phyloP scores from a whole-genome alignment of 2,888 invertebrate genomes.

The Cordilura impudica region DNA sequence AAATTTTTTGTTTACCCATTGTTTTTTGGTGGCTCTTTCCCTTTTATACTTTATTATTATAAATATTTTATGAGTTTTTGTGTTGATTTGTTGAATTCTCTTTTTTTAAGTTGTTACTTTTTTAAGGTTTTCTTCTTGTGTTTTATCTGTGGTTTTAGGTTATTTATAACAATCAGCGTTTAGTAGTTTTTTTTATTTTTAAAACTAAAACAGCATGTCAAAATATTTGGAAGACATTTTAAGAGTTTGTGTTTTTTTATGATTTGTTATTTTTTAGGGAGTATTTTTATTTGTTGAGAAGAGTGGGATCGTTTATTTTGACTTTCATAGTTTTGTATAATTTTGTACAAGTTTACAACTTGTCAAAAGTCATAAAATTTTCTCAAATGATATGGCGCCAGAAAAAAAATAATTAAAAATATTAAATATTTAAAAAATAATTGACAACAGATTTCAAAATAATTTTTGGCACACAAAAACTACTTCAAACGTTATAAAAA shows the following conservation, averaged over 20 bases:
- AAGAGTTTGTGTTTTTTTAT: slow-evolving; percentile 9
- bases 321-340: background rate
- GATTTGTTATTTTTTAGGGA: slow-evolving; percentile 22
- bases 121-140: background rate
- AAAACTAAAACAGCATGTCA: slow-evolving; percentile 22
- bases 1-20: background rate
- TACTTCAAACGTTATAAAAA: too few relatives aligned
- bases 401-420: background rate
- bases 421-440: slow-evolving; percentile 15
- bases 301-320: slow-evolving; percentile 11
- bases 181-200: background rate
- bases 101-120: background rate
- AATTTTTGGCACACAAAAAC: too few relatives aligned
- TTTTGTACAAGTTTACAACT: slow-evolving; percentile 14
- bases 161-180: background rate
- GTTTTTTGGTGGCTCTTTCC: background rate
- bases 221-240: slow-evolving; percentile 25
- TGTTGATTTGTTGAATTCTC: background rate
- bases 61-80: background rate
- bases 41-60: background rate
- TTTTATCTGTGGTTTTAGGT: background rate
- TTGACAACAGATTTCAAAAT: slow-evolving; percentile 17
- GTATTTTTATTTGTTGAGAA: background rate
- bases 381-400: slow-evolving; percentile 38
- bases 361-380: slow-evolving; percentile 9